Evolutionary conservation across 2,888 invertebrate genomes (phyloP), one percentile per base, ranked within the genome.

Genomic region (Hetaerina titia): DNA sequence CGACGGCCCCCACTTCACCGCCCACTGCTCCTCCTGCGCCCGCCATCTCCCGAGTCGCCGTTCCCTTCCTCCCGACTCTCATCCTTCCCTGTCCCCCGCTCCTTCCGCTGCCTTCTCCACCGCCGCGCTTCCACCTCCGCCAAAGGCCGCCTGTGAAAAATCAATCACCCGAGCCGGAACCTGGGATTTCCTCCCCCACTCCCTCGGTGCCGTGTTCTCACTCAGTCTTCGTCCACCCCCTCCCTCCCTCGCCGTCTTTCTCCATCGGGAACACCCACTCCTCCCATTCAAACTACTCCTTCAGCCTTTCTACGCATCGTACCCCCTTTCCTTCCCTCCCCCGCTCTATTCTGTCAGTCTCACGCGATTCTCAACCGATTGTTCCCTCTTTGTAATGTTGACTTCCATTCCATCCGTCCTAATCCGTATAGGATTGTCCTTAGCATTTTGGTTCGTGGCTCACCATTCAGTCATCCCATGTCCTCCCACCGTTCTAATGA

Each of bases 121-220:
- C 5, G 17, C 60, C n/a, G 25, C 31, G 2, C 25, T 63, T 6
- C 64, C 45, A 8, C 11, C 64, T 19, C 89, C 25, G 19, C n/a
- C 15, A 56, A 58, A 69, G 90, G 63, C 90, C 90, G 22, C 56
- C 31, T 56, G 90, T 90, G 90, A 92, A 92, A 92, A 92, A 92
- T 92, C 92, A 92, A 92, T 92, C 92, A 74, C 64, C 92, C 92
- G 56, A 92, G 19, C 69, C 64, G 56, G 64, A 81, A 81, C 81
- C 81, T 25, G 31, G n/a, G 31, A 31, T 15, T 56, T 92, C 74
- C 31, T 56, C 8, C 64, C 64, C 60, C 90, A 19, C n/a, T 22
- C 22, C n/a, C 22, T 69, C 22, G 69, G 22, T 22, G 8, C 69
- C 69, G 22, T 69, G 17, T 17, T 17, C 69, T n/a, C 22, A 7